These are phyloP conservation scores for Nanorana parkeri DNA, from an alignment of 2,113 vertebrate species.

Conservation along the genomic window DNA sequence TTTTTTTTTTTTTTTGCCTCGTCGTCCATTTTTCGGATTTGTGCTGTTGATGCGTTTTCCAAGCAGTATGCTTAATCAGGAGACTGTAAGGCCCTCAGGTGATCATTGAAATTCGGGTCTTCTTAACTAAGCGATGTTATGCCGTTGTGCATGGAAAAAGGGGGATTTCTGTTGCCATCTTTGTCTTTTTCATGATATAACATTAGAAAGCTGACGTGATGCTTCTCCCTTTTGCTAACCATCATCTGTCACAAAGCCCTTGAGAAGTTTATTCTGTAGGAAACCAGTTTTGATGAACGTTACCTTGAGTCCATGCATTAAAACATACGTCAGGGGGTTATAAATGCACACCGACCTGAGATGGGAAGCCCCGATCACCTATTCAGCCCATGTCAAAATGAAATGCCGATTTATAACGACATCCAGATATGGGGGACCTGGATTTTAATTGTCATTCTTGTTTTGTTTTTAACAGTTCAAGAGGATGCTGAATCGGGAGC, in stretches of 20 bases:
- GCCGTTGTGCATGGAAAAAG: not conserved
- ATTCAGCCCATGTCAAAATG: not conserved
- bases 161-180: slow-evolving; percentile 32
- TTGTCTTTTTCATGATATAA: not conserved
- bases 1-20: not conserved
- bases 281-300: no score
- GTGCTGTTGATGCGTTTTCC: slow-evolving; percentile 1
- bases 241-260: not conserved
- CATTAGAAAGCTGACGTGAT: slow-evolving; percentile 3
- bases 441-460: not conserved
- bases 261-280: not conserved
- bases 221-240: not conserved
- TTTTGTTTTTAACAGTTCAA: slow-evolving; percentile 83
- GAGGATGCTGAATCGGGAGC: slow-evolving; percentile 97
- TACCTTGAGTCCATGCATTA: no score
- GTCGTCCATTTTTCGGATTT: slow-evolving; percentile 12
- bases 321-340: no score
- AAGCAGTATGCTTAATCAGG: not conserved
- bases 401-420: not conserved
- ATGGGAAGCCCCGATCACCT: not conserved
- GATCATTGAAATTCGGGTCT: not conserved
- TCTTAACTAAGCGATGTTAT: not conserved
- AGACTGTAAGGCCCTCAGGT: not conserved
- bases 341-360: no score
- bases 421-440: not conserved